Evolutionary conservation across 37 sponge, comb jelly and placozoan species (phyloP), one percentile per base, ranked within the genome.

Genomic region (Oscarella lobularis): DNA sequence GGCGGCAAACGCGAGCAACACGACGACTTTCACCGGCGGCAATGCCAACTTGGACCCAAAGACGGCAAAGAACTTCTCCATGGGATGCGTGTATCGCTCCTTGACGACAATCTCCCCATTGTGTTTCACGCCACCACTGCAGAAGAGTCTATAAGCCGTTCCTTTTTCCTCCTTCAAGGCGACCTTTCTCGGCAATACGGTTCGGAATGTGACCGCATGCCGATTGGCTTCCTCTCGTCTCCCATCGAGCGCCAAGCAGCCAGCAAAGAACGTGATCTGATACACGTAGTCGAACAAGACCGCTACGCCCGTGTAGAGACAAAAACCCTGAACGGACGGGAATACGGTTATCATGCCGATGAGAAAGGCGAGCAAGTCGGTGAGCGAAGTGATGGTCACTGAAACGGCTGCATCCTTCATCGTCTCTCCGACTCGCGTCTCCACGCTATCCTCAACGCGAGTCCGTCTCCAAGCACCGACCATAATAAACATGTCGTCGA

Each of bases 401-500:
- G 60, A 48, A 48, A 48, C 60, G 20, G 60, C 60, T 48, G 60
- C 60, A 48, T 48, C 14, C 9, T 20, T 27, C 60, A 48, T 48
- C 9, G 60, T 48, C 9, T 48, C 60, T 27, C 14, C 9, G 14
- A 48, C 20, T 48, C 60, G 9, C 20, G 9, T 9, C 20, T 48
- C 60, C 60, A 48, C 60, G 20, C 14, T 48, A 48, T 48, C 14
- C 60, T 48, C 60, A 20, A 20, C 14, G 20, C 20, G 9, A 48
- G 60, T 48, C 9, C 20, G 9, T 48, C 60, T 48, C 60, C 60
- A 48, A 27, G 60, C 60, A 48, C 14, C 60, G 14, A 48, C 60
- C 60, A 48, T 48, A 48, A 48, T 48, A 48, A 48, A 48, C 60
- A 48, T 48, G 20, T 48, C 60, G 20, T 48, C 60, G 60, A 48